These are phyloP conservation scores for Actinopyga echinites DNA, from an alignment of 53 echinoderm and acorn worm species.

Conservation along the genomic window DNA sequence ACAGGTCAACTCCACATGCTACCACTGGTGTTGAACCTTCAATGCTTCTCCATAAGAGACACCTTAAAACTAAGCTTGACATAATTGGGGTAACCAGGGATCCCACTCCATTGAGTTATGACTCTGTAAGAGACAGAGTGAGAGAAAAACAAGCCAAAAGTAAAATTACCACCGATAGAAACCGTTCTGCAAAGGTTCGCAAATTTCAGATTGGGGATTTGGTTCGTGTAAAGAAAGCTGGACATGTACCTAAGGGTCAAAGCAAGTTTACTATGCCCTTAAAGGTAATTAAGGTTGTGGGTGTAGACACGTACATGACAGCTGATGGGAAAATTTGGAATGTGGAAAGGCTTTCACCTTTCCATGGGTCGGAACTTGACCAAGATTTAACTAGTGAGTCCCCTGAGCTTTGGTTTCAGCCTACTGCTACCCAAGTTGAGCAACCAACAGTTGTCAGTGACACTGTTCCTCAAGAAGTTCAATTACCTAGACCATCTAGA, in stretches of 20 bases:
- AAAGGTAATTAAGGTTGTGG: background rate
- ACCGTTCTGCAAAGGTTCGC: background rate
- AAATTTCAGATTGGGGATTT: background rate
- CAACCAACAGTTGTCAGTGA: too few species aligned
- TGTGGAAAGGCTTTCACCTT: background rate
- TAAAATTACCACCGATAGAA: background rate
- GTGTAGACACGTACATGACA: background rate
- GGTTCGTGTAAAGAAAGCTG: background rate
- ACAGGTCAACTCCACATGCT: conserved; percentile 34
- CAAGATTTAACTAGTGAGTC: too few species aligned
- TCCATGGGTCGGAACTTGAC: too few species aligned
- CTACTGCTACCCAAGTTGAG: background rate
- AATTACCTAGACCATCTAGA: background rate
- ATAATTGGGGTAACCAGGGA: background rate
- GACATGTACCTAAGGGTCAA: background rate
- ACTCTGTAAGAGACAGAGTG: background rate
- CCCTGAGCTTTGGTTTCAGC: background rate
- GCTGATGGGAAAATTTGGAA: background rate
- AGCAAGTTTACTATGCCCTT: background rate
- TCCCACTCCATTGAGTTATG: background rate
- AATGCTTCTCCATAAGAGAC: background rate
- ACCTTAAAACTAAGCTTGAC: background rate
- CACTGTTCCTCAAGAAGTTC: background rate
- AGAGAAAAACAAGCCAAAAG: background rate
- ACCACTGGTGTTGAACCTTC: conserved; percentile 32